Evolutionary conservation across 2,888 invertebrate genomes (phyloP).

Genomic region (Archaeoteleia sp.): DNA sequence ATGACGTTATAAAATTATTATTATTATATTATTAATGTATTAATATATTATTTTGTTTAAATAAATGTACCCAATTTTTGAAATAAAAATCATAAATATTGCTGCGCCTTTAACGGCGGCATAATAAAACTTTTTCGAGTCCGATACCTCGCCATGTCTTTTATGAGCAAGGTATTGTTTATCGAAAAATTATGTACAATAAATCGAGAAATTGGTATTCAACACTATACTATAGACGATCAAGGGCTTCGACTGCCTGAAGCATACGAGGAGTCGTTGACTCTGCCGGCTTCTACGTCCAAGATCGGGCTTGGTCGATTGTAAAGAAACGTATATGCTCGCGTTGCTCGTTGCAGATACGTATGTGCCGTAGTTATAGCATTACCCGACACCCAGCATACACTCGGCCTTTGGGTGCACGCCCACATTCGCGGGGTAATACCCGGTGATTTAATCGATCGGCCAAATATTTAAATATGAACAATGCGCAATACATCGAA

Average conservation of each 20-base stretch:
- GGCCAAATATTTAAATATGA: slow-evolving; percentile 37
- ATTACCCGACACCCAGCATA: slow-evolving; percentile 36
- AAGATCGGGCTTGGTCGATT: slow-evolving; percentile 48
- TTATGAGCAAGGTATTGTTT: slow-evolving; percentile 23
- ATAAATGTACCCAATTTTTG: no score
- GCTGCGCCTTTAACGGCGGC: no score
- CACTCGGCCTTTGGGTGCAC: slow-evolving; percentile 27
- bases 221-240: slow-evolving; percentile 26
- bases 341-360: slow-evolving; percentile 23
- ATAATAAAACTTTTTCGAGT: no score
- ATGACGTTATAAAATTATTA: no score
- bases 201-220: slow-evolving; percentile 23
- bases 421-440: slow-evolving; percentile 36
- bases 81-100: no score
- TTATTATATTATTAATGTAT: no score
- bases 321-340: slow-evolving; percentile 36
- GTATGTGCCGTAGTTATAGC: slow-evolving; percentile 34
- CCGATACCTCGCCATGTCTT: no score
- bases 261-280: slow-evolving; percentile 47
- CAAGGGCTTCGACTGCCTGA: slow-evolving; percentile 39
- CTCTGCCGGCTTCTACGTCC: slow-evolving; percentile 41
- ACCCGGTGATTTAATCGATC: slow-evolving; percentile 32
- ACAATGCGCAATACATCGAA: slow-evolving; percentile 10
- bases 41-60: no score
- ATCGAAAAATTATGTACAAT: slow-evolving; percentile 13